These are phyloP conservation scores for Synergus gifuensis DNA, from an alignment of 2,888 invertebrate species.

Conservation along the genomic window DNA sequence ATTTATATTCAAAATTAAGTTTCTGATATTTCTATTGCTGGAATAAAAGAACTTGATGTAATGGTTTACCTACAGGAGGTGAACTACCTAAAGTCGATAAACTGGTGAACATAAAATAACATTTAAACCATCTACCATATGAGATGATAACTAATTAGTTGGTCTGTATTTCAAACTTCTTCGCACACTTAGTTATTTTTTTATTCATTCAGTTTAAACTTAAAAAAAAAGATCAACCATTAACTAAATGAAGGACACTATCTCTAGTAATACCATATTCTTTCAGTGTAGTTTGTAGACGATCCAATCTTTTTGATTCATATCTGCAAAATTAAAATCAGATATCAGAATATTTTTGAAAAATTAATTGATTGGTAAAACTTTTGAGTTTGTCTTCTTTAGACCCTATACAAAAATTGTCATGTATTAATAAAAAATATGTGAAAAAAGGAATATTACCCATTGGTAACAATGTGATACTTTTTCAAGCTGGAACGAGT, in stretches of 20 bases:
- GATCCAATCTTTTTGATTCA: slow-evolving; percentile 65
- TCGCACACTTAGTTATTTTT: neutral
- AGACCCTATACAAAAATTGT: neutral
- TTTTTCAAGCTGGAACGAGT: slow-evolving; percentile 54
- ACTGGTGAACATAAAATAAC: neutral
- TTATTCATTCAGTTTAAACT: neutral
- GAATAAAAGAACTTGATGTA: neutral
- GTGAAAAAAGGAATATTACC: slow-evolving; percentile 57
- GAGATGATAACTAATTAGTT: neutral
- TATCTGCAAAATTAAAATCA: slow-evolving; percentile 59
- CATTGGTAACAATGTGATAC: slow-evolving; percentile 71
- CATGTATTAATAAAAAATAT: neutral
- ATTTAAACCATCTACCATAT: neutral
- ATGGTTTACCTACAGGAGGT: neutral
- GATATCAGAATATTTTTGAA: neutral
- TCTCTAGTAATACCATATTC: slow-evolving; percentile 70
- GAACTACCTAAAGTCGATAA: neutral
- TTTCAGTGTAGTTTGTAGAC: slow-evolving; percentile 60
- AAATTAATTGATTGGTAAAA: neutral
- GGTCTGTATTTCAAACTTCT: neutral
- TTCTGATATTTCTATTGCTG: neutral
- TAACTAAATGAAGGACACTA: slow-evolving; percentile 71
- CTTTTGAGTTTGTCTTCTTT: neutral
- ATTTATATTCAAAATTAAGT: too few species aligned
- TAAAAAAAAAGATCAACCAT: slow-evolving; percentile 56